Percentiles rank a stretch among this genome's conserved stretches.
phyloP scores from a whole-genome alignment of 2,888 invertebrate genomes.

The Hirtodrosophila duncani region DNA sequence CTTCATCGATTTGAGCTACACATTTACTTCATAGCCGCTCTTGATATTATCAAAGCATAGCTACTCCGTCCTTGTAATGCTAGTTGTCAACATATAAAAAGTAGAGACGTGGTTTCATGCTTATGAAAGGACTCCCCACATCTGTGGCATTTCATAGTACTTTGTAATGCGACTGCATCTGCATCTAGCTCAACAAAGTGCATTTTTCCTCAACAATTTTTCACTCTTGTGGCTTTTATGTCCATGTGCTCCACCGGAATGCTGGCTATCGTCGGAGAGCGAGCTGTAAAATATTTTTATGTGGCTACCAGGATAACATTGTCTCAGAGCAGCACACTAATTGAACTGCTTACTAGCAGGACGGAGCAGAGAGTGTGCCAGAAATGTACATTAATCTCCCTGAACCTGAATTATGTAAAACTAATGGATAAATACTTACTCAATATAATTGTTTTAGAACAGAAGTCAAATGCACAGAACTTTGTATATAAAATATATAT shows the following conservation, averaged over 20 bases:
- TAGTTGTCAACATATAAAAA: too few species aligned
- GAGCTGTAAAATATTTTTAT: constrained; percentile 52
- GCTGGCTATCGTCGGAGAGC: constrained; percentile 15
- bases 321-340: constrained; percentile 35
- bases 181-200: constrained; percentile 29
- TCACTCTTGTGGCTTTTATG: constrained; percentile 43
- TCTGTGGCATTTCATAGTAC: constrained; percentile 11
- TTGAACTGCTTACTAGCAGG: constrained; percentile 45
- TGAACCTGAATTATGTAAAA: constrained; percentile 6
- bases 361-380: constrained; percentile 4
- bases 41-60: too few species aligned
- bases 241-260: not conserved
- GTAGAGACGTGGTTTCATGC: too few species aligned
- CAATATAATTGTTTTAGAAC: too few species aligned
- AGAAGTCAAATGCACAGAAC: too few species aligned
- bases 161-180: constrained; percentile 18
- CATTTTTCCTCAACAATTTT: constrained; percentile 44
- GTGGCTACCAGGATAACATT: constrained; percentile 26
- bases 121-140: too few species aligned
- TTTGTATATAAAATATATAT: too few species aligned
- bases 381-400: constrained; percentile 6
- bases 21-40: too few species aligned
- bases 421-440: too few species aligned
- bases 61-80: too few species aligned
- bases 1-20: too few species aligned